A percentile compares a stretch with the other conserved stretches of the same genome.
Evolutionary conservation across 2,113 vertebrate species (phyloP).

Genomic region (Stomatorhinus ivindoensis): DNA sequence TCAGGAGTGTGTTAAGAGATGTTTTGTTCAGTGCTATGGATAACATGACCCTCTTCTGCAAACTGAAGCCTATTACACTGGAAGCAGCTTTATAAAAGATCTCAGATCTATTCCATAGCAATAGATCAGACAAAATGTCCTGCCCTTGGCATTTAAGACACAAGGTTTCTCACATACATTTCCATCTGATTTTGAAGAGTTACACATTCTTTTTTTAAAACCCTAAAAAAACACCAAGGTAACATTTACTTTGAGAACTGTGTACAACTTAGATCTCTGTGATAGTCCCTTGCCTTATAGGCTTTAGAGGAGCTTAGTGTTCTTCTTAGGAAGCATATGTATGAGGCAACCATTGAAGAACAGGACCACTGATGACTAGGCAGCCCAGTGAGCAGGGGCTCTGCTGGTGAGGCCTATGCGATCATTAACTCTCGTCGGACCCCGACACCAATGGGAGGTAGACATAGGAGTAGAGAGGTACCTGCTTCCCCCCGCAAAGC

Average conservation of each 20-base stretch:
- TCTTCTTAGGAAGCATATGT: not conserved
- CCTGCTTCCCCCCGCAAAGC: constrained; percentile 97
- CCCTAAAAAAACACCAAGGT: not conserved
- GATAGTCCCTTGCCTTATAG: constrained; percentile 17
- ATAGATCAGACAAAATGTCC: not conserved
- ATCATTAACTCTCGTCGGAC: not conserved
- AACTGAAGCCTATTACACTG: not conserved
- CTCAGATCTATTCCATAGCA: not conserved
- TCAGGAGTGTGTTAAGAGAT: not conserved
- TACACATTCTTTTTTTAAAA: not conserved
- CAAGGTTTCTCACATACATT: not conserved
- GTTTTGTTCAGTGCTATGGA: not conserved
- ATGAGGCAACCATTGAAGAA: not conserved
- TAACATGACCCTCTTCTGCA: not conserved
- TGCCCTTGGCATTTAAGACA: not conserved
- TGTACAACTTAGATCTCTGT: constrained; percentile 2
- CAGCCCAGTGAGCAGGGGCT: not conserved
- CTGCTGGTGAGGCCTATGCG: not conserved
- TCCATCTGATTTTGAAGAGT: not conserved
- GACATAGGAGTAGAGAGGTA: constrained; percentile 48
- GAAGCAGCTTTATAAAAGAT: not conserved
- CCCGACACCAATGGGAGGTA: not conserved
- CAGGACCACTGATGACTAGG: not conserved
- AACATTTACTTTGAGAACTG: not conserved
- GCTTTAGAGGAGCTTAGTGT: not conserved